Conservation (phyloP, 1,140 invertebrate genomes). For the Sipha flava region DNA sequence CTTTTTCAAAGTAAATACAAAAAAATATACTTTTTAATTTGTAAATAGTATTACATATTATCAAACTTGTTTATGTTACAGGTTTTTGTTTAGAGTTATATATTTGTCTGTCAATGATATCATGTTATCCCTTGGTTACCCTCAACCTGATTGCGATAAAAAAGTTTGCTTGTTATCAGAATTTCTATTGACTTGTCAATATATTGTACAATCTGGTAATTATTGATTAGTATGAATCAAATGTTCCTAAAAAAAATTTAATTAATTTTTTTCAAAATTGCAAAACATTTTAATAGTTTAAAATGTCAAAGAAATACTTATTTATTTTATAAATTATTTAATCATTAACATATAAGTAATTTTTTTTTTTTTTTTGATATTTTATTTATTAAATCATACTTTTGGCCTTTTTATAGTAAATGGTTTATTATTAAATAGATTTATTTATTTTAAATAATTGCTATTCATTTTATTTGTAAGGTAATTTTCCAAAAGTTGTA, state of each 20-base stretch:
- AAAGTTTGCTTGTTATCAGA: slow-evolving; percentile 13
- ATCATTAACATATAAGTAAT: background rate
- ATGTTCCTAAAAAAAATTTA: background rate
- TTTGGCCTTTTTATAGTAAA: background rate
- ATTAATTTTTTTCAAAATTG: background rate
- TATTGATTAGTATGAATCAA: background rate
- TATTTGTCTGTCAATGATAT: slow-evolving; percentile 26
- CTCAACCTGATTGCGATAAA: background rate
- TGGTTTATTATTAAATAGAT: background rate
- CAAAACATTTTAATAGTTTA: background rate
- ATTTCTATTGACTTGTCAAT: slow-evolving; percentile 24
- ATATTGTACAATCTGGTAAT: slow-evolving; percentile 25
- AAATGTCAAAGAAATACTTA: too few relatives aligned
- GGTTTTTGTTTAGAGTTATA: slow-evolving; percentile 21
- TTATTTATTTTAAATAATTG: background rate
- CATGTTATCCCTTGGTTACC: background rate
- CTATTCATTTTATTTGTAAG: background rate
- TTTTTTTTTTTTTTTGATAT: background rate
- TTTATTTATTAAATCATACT: background rate
- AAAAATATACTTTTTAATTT: background rate
- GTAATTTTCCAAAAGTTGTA: slow-evolving; percentile 27
- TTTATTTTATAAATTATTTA: too few relatives aligned
- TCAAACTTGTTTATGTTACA: background rate
- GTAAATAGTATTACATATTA: background rate
- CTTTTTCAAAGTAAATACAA: slow-evolving; percentile 16